Percentiles rank a stretch among this genome's conserved stretches.
phyloP scores from a whole-genome alignment of 2,797 vertebrate species.

The Neopelma chrysocephalum region DNA sequence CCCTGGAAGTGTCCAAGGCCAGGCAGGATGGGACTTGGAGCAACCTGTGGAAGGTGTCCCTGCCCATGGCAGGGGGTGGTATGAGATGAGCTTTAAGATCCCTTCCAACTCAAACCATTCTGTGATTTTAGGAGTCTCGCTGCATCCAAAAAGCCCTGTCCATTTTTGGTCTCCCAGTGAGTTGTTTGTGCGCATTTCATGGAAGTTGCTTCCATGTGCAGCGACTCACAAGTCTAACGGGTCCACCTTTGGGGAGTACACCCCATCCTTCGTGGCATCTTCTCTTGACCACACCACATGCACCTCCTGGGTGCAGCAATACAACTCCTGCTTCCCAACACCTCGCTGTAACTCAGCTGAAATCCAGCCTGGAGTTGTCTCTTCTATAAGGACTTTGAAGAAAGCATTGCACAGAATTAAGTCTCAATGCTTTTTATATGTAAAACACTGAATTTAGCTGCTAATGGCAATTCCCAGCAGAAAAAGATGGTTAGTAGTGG shows the following conservation, averaged over 20 bases:
- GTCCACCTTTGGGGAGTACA: not conserved
- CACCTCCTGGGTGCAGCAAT: not conserved
- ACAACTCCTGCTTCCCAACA: not conserved
- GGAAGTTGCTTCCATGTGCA: not conserved
- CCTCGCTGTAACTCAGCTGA: not conserved
- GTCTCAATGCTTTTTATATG: slow-evolving; percentile 20
- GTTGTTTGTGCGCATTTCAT: fast-evolving
- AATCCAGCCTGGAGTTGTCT: not conserved
- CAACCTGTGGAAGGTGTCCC: not conserved
- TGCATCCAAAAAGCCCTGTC: not conserved
- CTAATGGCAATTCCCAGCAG: slow-evolving; percentile 60
- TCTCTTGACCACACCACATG: fast-evolving
- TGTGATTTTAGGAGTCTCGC: not conserved
- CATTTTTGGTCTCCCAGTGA: not conserved
- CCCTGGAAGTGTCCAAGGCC: not conserved
- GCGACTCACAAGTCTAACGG: not conserved
- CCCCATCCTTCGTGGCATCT: not conserved
- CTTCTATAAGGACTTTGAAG: not conserved
- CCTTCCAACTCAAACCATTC: not conserved
- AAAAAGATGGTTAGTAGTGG: slow-evolving; percentile 8
- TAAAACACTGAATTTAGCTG: slow-evolving; percentile 34
- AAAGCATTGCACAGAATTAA: not conserved
- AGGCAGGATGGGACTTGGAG: fast-evolving
- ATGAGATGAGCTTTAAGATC: not conserved
- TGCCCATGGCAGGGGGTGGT: not conserved